These are phyloP conservation scores for Microctenopoma steveboyesi DNA, from an alignment of 2,797 vertebrate genomes.

Conservation along the genomic window DNA sequence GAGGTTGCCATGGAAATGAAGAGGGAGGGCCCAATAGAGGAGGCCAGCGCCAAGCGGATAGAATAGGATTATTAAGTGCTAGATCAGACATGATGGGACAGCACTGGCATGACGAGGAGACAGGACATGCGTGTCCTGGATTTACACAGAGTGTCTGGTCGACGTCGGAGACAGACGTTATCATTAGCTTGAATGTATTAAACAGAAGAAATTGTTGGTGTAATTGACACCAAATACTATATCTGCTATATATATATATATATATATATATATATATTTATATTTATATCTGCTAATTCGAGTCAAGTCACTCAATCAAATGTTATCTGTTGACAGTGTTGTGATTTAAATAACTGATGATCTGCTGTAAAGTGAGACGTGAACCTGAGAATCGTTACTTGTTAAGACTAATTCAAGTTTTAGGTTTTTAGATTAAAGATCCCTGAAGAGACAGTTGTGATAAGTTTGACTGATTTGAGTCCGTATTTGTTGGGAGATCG, in stretches of 20 bases:
- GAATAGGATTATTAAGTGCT: constrained; percentile 83
- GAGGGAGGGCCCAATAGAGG: constrained; percentile 83
- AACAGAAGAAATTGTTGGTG: too few species aligned
- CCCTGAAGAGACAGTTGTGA: neutral
- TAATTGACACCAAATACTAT: too few species aligned
- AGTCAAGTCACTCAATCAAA: constrained; percentile 4
- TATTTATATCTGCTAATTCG: constrained; percentile 11
- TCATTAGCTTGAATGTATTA: constrained; percentile 32
- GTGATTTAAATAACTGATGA: neutral
- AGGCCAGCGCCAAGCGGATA: constrained; percentile 73
- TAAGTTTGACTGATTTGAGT: neutral
- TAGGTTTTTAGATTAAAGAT: neutral
- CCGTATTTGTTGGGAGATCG: neutral
- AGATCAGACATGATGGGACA: constrained; percentile 37
- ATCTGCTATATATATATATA: too few species aligned
- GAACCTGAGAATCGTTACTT: constrained; percentile 26
- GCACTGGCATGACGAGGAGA: constrained; percentile 12
- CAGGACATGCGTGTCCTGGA: neutral
- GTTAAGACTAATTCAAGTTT: constrained; percentile 11
- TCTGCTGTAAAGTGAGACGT: constrained; percentile 1
- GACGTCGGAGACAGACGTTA: constrained; percentile 26
- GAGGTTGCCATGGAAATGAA: constrained; percentile 87
- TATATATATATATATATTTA: too few species aligned
- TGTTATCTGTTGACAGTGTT: neutral
- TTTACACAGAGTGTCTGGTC: constrained; percentile 34